These are phyloP conservation scores for Zaprionus ghesquierei DNA, from an alignment of 1,140 invertebrate genomes.

Conservation along the genomic window DNA sequence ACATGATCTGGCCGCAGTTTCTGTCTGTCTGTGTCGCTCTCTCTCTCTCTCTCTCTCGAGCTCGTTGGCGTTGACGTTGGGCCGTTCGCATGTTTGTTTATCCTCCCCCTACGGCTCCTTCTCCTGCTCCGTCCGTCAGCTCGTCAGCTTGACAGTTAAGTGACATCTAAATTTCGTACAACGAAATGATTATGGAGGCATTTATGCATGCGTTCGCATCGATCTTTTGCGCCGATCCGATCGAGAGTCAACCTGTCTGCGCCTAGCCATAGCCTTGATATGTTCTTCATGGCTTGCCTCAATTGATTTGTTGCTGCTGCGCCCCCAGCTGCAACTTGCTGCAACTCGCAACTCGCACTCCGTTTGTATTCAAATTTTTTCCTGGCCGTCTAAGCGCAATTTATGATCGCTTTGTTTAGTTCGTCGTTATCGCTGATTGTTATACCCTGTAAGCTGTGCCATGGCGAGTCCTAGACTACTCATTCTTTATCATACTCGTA, in stretches of 20 bases:
- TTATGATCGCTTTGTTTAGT: slow-evolving; percentile 71
- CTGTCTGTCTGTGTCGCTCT: not conserved
- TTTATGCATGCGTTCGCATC: slow-evolving; percentile 75
- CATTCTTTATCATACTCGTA: not conserved
- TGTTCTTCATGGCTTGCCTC: slow-evolving; percentile 20
- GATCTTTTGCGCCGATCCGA: slow-evolving; percentile 28
- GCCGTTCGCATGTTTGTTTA: slow-evolving; percentile 7
- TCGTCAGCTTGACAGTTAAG: slow-evolving; percentile 73
- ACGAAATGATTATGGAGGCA: slow-evolving; percentile 78
- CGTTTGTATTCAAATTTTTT: slow-evolving; percentile 75
- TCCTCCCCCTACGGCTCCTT: not conserved
- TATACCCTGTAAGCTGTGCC: not conserved
- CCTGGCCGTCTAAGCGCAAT: slow-evolving; percentile 33
- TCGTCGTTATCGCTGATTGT: not conserved
- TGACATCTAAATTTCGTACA: slow-evolving; percentile 79
- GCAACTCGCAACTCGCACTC: slow-evolving; percentile 43
- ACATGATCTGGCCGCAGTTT: slow-evolving; percentile 64
- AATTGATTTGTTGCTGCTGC: slow-evolving; percentile 68
- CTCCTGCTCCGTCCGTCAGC: not conserved
- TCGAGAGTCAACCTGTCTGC: slow-evolving; percentile 1
- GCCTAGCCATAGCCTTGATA: slow-evolving; percentile 33
- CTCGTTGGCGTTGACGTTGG: slow-evolving; percentile 9
- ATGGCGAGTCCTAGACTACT: not conserved
- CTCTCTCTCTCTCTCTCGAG: not conserved
- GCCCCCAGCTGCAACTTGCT: slow-evolving; percentile 2